Conservation (phyloP, 37 sponge, comb jelly and placozoan species). For the Diacarnus erythraeanus region DNA sequence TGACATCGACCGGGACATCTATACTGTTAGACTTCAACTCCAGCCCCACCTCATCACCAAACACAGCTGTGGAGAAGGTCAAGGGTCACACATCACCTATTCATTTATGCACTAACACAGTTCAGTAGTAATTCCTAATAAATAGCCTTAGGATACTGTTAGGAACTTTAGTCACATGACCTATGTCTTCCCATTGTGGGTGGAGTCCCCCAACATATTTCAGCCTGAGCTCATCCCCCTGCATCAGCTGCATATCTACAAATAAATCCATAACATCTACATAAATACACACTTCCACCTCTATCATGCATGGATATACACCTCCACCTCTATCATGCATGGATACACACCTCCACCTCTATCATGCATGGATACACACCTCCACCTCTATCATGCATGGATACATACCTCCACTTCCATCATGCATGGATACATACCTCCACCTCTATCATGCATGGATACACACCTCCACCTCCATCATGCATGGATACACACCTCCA, state of each 20-base stretch:
- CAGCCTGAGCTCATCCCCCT: conserved; percentile 93
- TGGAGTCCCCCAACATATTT: conserved; percentile 49
- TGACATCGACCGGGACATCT: conserved; percentile 69
- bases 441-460: too few relatives aligned
- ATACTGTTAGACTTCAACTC: conserved; percentile 82
- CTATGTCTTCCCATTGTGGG: conserved; percentile 84
- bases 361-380: too few relatives aligned
- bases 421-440: too few relatives aligned
- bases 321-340: background rate
- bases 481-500: too few relatives aligned
- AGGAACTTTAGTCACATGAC: conserved; percentile 93
- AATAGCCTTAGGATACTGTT: conserved; percentile 82
- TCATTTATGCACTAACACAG: background rate
- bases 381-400: too few relatives aligned
- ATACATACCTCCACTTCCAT: too few relatives aligned
- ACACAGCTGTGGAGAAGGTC: conserved; percentile 27
- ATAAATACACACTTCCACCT: background rate
- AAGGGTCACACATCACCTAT: background rate
- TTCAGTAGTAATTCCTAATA: background rate
- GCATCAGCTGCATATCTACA: conserved; percentile 94
- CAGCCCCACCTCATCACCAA: conserved; percentile 89
- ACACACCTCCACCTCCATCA: too few relatives aligned
- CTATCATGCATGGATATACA: background rate
- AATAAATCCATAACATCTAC: background rate
- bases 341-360: too few relatives aligned